phyloP scores from a whole-genome alignment of 1,140 invertebrate genomes.

The Drosophila orena region DNA sequence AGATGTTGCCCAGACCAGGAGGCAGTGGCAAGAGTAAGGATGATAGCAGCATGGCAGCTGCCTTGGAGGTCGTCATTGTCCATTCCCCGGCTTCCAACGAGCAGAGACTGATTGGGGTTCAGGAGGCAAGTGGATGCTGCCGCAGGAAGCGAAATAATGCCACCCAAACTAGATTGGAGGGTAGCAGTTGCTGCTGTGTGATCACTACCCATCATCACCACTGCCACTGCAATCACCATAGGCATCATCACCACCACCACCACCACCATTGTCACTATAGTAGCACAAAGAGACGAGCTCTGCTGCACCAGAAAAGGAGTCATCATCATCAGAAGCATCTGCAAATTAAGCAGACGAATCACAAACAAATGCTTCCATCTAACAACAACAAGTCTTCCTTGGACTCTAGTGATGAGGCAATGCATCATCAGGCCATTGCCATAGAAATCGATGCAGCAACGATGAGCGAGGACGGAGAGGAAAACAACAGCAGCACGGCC shows the following conservation, averaged over 20 bases:
- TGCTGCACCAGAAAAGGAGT: slow-evolving; percentile 38
- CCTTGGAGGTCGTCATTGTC: slow-evolving; percentile 62
- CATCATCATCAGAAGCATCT: slow-evolving; percentile 22
- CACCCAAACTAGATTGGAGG: slow-evolving; percentile 61
- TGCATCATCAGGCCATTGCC: slow-evolving; percentile 65
- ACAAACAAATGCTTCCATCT: slow-evolving; percentile 34
- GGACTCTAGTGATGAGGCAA: slow-evolving; percentile 70
- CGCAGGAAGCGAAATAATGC: slow-evolving; percentile 78
- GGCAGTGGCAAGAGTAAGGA: slow-evolving; percentile 68
- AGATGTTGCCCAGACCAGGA: slow-evolving; percentile 60
- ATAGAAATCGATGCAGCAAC: slow-evolving; percentile 82
- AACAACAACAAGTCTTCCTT: slow-evolving; percentile 77
- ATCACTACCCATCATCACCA: slow-evolving; percentile 74
- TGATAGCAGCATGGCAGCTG: slow-evolving; percentile 53
- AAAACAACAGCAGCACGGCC: slow-evolving; percentile 79
- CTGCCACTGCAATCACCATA: slow-evolving; percentile 48
- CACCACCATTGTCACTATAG: slow-evolving; percentile 47
- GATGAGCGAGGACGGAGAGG: slow-evolving; percentile 55
- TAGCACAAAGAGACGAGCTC: slow-evolving; percentile 30
- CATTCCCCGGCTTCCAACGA: slow-evolving; percentile 52
- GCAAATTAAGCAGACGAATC: slow-evolving; percentile 16
- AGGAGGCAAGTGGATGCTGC: slow-evolving; percentile 42
- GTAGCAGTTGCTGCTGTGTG: slow-evolving; percentile 63
- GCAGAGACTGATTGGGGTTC: slow-evolving; percentile 24
- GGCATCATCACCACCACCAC: slow-evolving; percentile 46